phyloP scores from a whole-genome alignment of 1,140 invertebrate species.

The Drosophila jambulina region DNA sequence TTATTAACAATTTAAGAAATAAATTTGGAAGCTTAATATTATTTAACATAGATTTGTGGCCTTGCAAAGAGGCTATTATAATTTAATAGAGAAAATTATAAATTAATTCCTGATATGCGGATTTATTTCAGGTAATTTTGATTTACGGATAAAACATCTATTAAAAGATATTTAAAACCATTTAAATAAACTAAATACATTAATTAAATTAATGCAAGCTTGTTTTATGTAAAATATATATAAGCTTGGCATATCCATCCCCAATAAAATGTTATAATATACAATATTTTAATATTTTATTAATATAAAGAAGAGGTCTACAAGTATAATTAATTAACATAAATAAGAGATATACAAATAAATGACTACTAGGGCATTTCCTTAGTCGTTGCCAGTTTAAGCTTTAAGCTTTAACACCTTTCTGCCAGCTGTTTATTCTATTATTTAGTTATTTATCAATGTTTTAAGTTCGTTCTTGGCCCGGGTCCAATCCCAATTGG shows the following conservation, averaged over 20 bases:
- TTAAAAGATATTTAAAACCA: too few species aligned
- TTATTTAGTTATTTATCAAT: slow-evolving; percentile 82
- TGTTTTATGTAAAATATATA: too few species aligned
- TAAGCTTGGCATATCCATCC: too few species aligned
- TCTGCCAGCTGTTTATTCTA: slow-evolving; percentile 69
- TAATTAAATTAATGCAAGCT: background rate
- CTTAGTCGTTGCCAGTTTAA: background rate
- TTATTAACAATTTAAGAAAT: background rate
- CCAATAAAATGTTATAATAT: too few species aligned
- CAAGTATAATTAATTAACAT: too few species aligned
- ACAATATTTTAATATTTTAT: background rate
- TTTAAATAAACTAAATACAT: too few species aligned
- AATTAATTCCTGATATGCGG: background rate
- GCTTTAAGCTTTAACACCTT: slow-evolving; percentile 64
- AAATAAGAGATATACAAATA: too few species aligned
- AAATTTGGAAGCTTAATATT: too few species aligned
- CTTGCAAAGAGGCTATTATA: background rate
- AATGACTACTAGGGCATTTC: background rate
- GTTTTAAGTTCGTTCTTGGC: slow-evolving; percentile 8
- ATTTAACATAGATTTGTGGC: background rate
- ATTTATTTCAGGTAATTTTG: too few species aligned
- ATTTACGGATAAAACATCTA: too few species aligned
- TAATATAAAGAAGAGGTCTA: too few species aligned
- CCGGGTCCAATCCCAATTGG: slow-evolving; percentile 27
- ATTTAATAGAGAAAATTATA: background rate